Conservation (phyloP, 2,888 invertebrate species). For the Brachycybe producta region DNA sequence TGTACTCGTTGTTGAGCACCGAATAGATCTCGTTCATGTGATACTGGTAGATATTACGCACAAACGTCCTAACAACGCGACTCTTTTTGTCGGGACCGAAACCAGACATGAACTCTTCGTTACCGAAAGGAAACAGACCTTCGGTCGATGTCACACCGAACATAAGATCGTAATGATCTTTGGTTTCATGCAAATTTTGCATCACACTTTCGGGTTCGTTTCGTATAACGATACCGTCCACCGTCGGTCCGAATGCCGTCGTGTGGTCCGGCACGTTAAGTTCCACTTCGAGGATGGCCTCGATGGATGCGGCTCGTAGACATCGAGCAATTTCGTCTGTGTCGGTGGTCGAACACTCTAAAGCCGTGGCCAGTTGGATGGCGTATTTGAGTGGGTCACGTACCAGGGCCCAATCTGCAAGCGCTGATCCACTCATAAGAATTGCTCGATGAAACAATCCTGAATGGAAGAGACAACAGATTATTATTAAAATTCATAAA, state of each 20-base stretch:
- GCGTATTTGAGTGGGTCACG: slow-evolving; percentile 43
- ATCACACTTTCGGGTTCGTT: slow-evolving; percentile 64
- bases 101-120: slow-evolving; percentile 25
- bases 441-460: slow-evolving; percentile 60
- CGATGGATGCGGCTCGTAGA: slow-evolving; percentile 41
- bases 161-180: slow-evolving; percentile 57
- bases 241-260: slow-evolving; percentile 74
- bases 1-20: slow-evolving; percentile 83
- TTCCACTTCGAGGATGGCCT: slow-evolving; percentile 48
- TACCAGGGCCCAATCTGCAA: slow-evolving; percentile 60
- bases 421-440: slow-evolving; percentile 61
- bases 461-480: no score
- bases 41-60: slow-evolving; percentile 85
- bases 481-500: no score
- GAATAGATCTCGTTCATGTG: slow-evolving; percentile 94
- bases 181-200: slow-evolving; percentile 46
- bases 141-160: slow-evolving; percentile 67
- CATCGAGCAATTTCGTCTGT: slow-evolving; percentile 32
- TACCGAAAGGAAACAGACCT: slow-evolving; percentile 34
- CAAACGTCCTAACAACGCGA: slow-evolving; percentile 76
- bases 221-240: slow-evolving; percentile 73
- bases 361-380: slow-evolving; percentile 44
- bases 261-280: slow-evolving; percentile 52
- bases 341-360: slow-evolving; percentile 15
- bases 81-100: slow-evolving; percentile 59